Base-by-base conservation (phyloP, 2,113 vertebrate species). In the Bettongia penicillata region DNA sequence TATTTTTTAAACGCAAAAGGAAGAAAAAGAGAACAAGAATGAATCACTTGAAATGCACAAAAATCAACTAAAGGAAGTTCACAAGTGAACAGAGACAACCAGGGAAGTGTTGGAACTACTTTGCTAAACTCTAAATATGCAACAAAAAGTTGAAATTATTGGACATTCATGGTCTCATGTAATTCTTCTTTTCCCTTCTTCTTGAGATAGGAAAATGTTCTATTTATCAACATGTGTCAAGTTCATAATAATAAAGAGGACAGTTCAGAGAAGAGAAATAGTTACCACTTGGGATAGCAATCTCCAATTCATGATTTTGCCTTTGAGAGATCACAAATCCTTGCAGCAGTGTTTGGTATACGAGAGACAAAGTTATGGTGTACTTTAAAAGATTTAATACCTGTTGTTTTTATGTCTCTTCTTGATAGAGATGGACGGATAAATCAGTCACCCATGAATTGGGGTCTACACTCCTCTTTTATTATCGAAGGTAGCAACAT, bases 331-430 rank as follows among this genome's bases (percentile, higher is more conserved):
- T 84, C 68, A 84, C 37, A 43, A 84, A 43, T 84, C 68, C 68
- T 19, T 84, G 68, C n/a, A 84, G 68, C 68, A 43, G 68, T 84
- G 19, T 43, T 84, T 43, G 68, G 68, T 84, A 23, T 84, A 84
- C 10, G 16, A 84, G 68, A 84, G 16, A 84, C 43, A 84, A 84
- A 84, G 68, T 84, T 84, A 84, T 43, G 37, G n/a, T 43, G 19
- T 84, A 84, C 68, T 84, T 84, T 84, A 84, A 84, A 84, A 84
- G 68, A 84, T 84, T 84, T 84, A 84, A 84, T 84, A 84, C 68
- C 68, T 84, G 43, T 84, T 84, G 68, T 84, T 84, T 84, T 84
- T 43, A 84, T 84, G 68, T 84, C n/a, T 77, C 37, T 84, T 84
- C 68, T 84, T 43, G 68, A 84, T 84, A 43, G 68, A 84, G 68